Conservation (phyloP, 2,888 invertebrate species). For the Eledone cirrhosa region DNA sequence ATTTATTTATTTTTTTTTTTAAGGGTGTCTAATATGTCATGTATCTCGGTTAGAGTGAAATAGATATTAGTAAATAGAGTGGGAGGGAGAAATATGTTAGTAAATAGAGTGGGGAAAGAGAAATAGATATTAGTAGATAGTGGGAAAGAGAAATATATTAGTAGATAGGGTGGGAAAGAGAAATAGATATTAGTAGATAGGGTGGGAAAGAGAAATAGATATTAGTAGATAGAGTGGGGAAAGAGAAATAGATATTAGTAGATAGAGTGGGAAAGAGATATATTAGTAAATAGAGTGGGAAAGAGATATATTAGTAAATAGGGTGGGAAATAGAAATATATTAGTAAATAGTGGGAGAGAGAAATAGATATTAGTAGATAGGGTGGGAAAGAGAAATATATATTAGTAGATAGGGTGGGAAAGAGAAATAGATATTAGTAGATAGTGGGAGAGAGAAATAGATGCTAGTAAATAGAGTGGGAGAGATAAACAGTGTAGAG, state of each 20-base stretch:
- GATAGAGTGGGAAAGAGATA: neutral
- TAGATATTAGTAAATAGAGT: no score
- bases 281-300: neutral
- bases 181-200: no score
- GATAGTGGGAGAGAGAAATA: neutral
- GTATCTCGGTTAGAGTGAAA: no score
- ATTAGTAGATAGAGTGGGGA: neutral
- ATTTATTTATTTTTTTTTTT: no score
- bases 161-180: no score
- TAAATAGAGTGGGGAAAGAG: no score
- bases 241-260: neutral
- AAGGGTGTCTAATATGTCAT: no score
- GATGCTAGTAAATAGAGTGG: neutral
- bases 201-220: neutral
- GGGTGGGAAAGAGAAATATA: neutral
- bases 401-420: neutral
- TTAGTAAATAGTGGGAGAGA: neutral
- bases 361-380: neutral
- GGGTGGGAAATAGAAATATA: neutral
- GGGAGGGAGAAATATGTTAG: no score
- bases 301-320: neutral
- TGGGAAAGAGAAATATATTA: no score
- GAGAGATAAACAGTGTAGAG: neutral
- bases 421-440: neutral
- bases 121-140: no score